Evolutionary conservation across 1,140 invertebrate genomes (phyloP).

Genomic region (Drosophila miranda): DNA sequence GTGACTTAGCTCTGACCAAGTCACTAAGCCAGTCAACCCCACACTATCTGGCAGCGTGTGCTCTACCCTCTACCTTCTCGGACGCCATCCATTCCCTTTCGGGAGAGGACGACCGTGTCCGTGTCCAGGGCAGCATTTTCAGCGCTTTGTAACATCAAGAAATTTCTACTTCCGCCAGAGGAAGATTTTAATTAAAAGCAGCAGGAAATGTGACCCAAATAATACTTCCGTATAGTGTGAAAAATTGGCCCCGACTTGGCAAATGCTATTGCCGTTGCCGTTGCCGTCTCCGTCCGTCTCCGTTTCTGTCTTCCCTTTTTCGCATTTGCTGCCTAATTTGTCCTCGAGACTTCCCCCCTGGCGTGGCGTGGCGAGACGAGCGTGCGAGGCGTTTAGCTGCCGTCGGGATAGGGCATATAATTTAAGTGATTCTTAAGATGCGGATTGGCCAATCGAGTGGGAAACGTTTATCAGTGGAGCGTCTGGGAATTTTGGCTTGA

Average conservation of each 20-base stretch:
- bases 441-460: slow-evolving; percentile 29
- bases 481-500: background rate
- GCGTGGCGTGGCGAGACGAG: slow-evolving; percentile 4
- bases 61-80: background rate
- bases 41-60: slow-evolving; percentile 14
- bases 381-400: slow-evolving; percentile 35
- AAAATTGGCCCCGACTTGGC: slow-evolving; percentile 57
- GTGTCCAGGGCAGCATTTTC: slow-evolving; percentile 35
- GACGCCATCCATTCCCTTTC: slow-evolving; percentile 2
- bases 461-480: slow-evolving; percentile 38
- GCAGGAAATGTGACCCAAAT: slow-evolving; percentile 80
- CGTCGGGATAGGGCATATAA: slow-evolving; percentile 22
- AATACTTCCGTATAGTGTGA: slow-evolving; percentile 78
- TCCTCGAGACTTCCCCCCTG: slow-evolving; percentile 1
- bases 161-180: slow-evolving; percentile 73
- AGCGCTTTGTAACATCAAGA: slow-evolving; percentile 62
- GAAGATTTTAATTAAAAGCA: slow-evolving; percentile 81
- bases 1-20: slow-evolving; percentile 55
- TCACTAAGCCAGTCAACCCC: slow-evolving; percentile 52
- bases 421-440: slow-evolving; percentile 46
- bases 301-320: background rate
- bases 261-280: slow-evolving; percentile 7
- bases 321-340: slow-evolving; percentile 65
- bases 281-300: background rate
- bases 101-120: background rate